These are phyloP conservation scores for Cydia fagiglandana DNA, from an alignment of 1,140 invertebrate genomes.

Conservation along the genomic window DNA sequence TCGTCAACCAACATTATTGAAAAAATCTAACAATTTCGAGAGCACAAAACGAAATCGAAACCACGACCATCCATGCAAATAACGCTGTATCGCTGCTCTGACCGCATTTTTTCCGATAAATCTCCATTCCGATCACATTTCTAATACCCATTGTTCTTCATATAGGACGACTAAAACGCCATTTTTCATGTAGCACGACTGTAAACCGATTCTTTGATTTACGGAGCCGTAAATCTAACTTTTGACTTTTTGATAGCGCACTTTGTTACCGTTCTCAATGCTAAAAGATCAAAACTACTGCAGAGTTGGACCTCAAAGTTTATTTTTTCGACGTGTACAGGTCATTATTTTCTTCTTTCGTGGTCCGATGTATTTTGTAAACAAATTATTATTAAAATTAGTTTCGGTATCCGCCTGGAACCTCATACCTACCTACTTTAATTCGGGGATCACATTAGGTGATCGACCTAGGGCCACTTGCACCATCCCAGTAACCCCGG, in stretches of 20 bases:
- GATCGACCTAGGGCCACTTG: too few species aligned
- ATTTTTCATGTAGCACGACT: constrained; percentile 7
- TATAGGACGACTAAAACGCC: not conserved
- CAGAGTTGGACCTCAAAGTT: too few species aligned
- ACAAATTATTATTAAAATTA: too few species aligned
- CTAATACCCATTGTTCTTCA: constrained; percentile 17
- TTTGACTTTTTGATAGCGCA: constrained; percentile 3
- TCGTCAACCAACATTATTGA: not conserved
- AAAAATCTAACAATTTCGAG: not conserved
- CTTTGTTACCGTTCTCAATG: not conserved
- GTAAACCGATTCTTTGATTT: constrained; percentile 26
- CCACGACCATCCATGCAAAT: constrained; percentile 1
- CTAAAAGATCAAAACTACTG: not conserved
- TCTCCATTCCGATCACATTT: constrained; percentile 3
- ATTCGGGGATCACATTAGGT: too few species aligned
- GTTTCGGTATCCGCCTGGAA: too few species aligned
- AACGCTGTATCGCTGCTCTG: not conserved
- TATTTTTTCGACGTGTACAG: too few species aligned
- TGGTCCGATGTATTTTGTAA: too few species aligned
- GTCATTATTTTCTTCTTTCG: too few species aligned
- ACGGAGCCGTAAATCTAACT: constrained; percentile 5
- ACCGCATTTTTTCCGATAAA: not conserved
- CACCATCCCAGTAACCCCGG: too few species aligned
- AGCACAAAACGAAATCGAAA: not conserved
- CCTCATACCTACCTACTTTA: too few species aligned